Conservation (phyloP, 2,113 vertebrate species). For the Pomatostomus ruficeps region DNA sequence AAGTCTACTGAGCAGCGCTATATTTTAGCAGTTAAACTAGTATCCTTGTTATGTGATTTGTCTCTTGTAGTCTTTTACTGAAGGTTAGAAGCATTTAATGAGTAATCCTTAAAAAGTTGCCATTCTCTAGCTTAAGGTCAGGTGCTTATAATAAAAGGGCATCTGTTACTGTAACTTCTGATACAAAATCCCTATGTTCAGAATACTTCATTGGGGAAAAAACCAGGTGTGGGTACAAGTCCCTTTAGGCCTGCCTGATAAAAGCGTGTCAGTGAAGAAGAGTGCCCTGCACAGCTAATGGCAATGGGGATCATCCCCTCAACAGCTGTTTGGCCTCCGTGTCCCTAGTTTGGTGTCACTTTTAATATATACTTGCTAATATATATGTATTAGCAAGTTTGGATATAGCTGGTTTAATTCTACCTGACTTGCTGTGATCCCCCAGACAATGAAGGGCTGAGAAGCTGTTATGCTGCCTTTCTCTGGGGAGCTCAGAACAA, state of each 20-base stretch:
- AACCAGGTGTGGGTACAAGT: background rate
- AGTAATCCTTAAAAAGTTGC: background rate
- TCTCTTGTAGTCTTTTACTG: slow-evolving; percentile 4
- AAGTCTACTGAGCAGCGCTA: slow-evolving; percentile 26
- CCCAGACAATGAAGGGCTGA: background rate
- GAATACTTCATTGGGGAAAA: background rate
- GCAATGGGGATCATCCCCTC: background rate
- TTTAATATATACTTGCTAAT: background rate
- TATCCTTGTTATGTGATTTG: background rate
- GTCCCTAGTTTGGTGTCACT: background rate
- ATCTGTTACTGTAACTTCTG: background rate
- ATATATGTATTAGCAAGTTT: background rate
- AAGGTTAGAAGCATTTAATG: slow-evolving; percentile 19
- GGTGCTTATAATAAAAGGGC: background rate
- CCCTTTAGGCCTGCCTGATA: background rate
- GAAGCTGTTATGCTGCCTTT: background rate
- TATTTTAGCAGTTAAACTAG: slow-evolving; percentile 51
- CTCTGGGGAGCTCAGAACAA: background rate
- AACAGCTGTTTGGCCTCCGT: background rate
- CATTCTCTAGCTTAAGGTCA: background rate
- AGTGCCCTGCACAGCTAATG: background rate
- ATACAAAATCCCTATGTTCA: background rate
- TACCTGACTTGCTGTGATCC: background rate
- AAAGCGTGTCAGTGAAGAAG: background rate
- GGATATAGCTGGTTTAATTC: background rate